Evolutionary conservation across 2,797 vertebrate species (phyloP).

Genomic region (Ceryle rudis): DNA sequence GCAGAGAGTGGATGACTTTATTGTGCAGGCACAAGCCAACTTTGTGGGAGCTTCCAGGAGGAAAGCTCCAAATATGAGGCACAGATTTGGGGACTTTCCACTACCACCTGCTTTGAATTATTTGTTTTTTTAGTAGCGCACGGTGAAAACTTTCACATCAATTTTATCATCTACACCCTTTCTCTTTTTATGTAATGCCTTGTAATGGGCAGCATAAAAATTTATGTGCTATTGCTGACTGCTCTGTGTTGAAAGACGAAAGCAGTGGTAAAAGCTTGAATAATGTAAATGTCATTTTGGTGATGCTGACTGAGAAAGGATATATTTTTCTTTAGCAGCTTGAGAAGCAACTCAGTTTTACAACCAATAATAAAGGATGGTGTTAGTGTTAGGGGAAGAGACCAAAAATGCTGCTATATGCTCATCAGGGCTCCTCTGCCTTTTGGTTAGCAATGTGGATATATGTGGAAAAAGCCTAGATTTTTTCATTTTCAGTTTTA

Average conservation of each 20-base stretch:
- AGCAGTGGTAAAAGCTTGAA: conserved; percentile 17
- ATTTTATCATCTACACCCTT: neutral
- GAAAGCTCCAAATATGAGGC: neutral
- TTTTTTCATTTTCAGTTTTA: neutral
- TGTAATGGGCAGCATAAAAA: conserved; percentile 26
- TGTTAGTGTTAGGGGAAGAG: neutral
- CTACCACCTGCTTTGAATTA: neutral
- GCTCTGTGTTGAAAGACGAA: neutral
- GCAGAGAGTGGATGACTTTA: neutral
- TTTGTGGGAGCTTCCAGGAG: neutral
- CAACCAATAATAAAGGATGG: neutral
- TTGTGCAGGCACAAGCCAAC: neutral
- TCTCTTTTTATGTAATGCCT: conserved; percentile 29
- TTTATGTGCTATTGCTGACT: neutral
- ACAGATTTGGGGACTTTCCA: neutral
- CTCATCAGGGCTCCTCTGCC: neutral
- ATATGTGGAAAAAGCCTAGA: neutral
- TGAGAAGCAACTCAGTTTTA: conserved; percentile 18
- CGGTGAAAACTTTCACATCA: neutral
- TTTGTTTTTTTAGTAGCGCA: neutral
- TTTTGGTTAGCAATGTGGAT: neutral
- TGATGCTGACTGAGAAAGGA: neutral
- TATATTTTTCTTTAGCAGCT: neutral
- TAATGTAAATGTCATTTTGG: conserved; percentile 27
- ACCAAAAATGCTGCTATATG: neutral